Percentiles rank a stretch among this genome's conserved stretches.
Evolutionary conservation across 2,797 vertebrate species (phyloP).

Genomic region (Rhinogobio ventralis): DNA sequence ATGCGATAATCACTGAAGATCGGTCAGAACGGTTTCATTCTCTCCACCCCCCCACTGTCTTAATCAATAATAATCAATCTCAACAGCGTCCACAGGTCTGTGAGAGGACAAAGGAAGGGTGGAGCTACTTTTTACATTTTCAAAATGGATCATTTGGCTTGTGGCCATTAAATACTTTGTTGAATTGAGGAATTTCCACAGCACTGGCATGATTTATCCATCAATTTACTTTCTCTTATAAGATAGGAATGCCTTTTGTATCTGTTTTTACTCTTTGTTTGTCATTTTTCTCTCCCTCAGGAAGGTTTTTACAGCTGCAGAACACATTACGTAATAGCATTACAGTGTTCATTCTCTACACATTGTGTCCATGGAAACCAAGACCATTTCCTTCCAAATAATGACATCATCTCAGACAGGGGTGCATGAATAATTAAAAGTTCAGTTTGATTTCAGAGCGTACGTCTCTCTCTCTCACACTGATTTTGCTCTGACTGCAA

Average conservation of each 20-base stretch:
- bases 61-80: slow-evolving; percentile 46
- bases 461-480: neutral
- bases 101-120: slow-evolving; percentile 6
- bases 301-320: slow-evolving; percentile 14
- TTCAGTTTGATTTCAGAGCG: neutral
- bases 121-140: slow-evolving; percentile 1
- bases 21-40: slow-evolving; percentile 22
- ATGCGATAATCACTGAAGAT: slow-evolving; percentile 6
- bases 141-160: neutral
- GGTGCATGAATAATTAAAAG: slow-evolving; percentile 20
- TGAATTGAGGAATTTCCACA: neutral
- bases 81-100: slow-evolving; percentile 30
- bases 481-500: slow-evolving; percentile 28
- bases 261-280: neutral
- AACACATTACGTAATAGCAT: slow-evolving; percentile 36
- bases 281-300: neutral
- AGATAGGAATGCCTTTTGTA: neutral
- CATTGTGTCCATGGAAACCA: slow-evolving; percentile 46
- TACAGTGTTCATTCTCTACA: slow-evolving; percentile 17
- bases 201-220: neutral
- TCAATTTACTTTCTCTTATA: neutral
- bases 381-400: slow-evolving; percentile 39
- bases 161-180: slow-evolving; percentile 3
- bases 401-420: slow-evolving; percentile 37
- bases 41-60: slow-evolving; percentile 10